Conservation (phyloP, 2,113 vertebrate species). For the Passer domesticus region DNA sequence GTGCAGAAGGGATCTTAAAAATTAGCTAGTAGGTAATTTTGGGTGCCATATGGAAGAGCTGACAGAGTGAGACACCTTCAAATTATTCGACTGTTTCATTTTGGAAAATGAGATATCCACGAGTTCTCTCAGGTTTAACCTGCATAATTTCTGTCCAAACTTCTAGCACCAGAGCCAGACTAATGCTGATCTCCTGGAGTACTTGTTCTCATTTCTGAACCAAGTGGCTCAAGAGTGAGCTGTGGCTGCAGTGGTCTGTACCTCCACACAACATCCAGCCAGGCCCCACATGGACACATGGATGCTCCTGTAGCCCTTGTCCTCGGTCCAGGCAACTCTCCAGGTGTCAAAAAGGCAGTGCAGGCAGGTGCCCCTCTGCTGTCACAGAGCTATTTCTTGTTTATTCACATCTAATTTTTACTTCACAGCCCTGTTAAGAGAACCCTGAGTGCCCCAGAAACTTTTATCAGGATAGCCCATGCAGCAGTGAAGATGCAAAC, state of each 20-base stretch:
- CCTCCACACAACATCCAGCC: not conserved
- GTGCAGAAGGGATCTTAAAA: not conserved
- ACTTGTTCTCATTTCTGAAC: not conserved
- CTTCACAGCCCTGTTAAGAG: not conserved
- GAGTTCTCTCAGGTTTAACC: not conserved
- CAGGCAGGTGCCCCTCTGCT: not conserved
- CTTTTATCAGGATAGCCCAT: not conserved
- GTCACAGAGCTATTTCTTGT: not conserved
- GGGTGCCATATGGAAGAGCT: not conserved
- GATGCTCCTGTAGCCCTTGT: not conserved
- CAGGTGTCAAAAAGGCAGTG: not conserved
- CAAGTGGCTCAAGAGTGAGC: not conserved
- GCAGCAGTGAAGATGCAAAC: not conserved
- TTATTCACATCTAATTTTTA: not conserved
- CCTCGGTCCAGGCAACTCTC: not conserved
- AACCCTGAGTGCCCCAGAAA: not conserved
- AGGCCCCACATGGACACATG: accelerated
- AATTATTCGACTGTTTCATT: not conserved
- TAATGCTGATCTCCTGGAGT: not conserved
- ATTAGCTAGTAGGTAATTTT: not conserved
- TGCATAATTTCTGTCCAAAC: not conserved
- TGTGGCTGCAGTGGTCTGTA: not conserved
- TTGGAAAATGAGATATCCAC: not conserved
- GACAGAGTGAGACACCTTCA: not conserved
- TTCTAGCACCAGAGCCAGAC: not conserved